Evolutionary conservation across 30 jellyfish, hydroid and myxozoan genomes (phyloP).

Genomic region (Mastigias papua): DNA sequence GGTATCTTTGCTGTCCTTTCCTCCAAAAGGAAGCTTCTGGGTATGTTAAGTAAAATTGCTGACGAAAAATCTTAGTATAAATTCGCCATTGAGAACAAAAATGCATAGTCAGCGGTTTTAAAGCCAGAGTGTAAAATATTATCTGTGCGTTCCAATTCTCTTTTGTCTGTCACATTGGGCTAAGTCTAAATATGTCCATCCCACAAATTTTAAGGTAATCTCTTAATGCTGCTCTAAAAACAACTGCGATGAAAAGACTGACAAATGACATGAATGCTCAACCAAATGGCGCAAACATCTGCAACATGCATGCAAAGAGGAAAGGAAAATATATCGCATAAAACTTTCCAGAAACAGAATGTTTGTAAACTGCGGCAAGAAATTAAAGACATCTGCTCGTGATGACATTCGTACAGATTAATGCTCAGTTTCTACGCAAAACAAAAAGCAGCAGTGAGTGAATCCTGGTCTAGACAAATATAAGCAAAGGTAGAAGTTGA

Average conservation of each 20-base stretch:
- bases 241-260: not conserved
- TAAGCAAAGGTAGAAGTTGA: not conserved
- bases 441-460: not conserved
- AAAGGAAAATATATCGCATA: not conserved
- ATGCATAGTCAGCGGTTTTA: too few relatives aligned
- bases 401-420: not conserved
- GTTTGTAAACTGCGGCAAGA: conserved; percentile 7
- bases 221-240: not conserved
- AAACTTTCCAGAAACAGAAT: not conserved
- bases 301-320: not conserved
- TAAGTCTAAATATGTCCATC: not conserved
- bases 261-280: not conserved
- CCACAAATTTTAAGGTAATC: not conserved
- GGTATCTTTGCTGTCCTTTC: too few relatives aligned
- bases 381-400: not conserved
- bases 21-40: too few relatives aligned
- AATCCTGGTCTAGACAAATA: not conserved
- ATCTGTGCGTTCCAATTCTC: too few relatives aligned
- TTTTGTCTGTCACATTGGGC: not conserved
- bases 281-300: conserved; percentile 15
- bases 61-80: too few relatives aligned
- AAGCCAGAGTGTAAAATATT: too few relatives aligned
- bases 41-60: too few relatives aligned
- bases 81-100: too few relatives aligned
- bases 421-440: not conserved